Conservation (phyloP, 2,113 vertebrate genomes). For the Ameiurus melas region DNA sequence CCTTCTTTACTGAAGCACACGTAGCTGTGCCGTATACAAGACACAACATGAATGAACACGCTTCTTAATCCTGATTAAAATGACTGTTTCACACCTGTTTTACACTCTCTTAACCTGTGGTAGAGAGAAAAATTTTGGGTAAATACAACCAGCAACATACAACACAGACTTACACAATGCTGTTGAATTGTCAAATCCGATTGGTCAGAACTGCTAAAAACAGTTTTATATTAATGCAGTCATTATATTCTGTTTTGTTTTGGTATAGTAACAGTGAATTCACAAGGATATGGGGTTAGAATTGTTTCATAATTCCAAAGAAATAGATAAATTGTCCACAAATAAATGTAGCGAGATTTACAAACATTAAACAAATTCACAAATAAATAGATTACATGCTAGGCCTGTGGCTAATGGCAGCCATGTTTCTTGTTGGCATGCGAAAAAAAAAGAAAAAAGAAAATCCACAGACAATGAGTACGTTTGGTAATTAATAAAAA, state of each 20-base stretch:
- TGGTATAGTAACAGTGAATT: neutral
- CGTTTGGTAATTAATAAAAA: no score
- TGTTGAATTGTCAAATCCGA: neutral
- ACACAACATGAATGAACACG: conserved; percentile 17
- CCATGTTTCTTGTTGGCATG: no score
- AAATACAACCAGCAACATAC: neutral
- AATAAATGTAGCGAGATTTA: no score
- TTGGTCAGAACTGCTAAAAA: neutral
- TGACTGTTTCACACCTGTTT: neutral
- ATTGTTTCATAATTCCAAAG: no score
- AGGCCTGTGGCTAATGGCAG: no score
- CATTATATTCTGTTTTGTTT: no score
- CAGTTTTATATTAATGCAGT: neutral
- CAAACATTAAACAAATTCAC: no score
- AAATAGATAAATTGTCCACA: no score
- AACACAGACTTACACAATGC: neutral
- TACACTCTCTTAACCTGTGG: neutral
- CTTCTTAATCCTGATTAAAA: conserved; percentile 49
- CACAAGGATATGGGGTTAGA: no score
- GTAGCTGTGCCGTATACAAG: neutral
- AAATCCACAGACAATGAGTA: no score
- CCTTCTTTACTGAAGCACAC: neutral
- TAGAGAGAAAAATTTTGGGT: neutral
- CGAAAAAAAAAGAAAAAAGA: no score
- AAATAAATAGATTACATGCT: no score